These are phyloP conservation scores for Lepidochrysops patricia DNA, from an alignment of 2,888 invertebrate genomes.

Conservation along the genomic window DNA sequence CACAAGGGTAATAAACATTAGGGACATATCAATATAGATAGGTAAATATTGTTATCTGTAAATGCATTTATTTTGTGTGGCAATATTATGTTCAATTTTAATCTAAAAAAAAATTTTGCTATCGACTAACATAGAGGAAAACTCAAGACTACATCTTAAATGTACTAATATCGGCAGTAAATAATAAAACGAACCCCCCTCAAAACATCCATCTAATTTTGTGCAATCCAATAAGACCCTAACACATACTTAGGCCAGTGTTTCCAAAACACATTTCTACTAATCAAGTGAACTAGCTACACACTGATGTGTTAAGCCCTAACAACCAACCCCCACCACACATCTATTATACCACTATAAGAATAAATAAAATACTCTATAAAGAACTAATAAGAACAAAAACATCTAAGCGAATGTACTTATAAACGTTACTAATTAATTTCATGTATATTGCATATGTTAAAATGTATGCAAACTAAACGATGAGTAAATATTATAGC, in stretches of 20 bases:
- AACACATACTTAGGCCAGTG: conserved; percentile 8
- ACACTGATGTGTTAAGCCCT: conserved; percentile 1
- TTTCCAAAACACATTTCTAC: conserved; percentile 6
- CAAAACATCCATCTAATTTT: background rate
- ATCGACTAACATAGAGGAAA: background rate
- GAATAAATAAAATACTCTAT: conserved; percentile 18
- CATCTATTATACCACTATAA: conserved; percentile 7
- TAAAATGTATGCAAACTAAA: conserved; percentile 20
- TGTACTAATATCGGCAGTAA: background rate
- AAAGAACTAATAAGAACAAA: conserved; percentile 12
- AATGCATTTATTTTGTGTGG: background rate
- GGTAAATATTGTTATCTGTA: background rate
- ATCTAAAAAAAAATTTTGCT: background rate
- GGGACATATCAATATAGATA: no score
- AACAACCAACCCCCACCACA: conserved; percentile 3
- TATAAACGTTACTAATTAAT: conserved; percentile 14
- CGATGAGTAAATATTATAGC: conserved; percentile 26
- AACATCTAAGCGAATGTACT: conserved; percentile 14
- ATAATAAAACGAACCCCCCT: background rate
- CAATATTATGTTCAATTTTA: background rate
- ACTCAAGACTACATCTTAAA: no score
- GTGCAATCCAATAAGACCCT: conserved; percentile 8
- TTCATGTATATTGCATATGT: conserved; percentile 9
- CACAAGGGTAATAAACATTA: no score
- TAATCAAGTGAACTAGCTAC: conserved; percentile 4